Evolutionary conservation across 1,140 invertebrate species (phyloP).

Genomic region (Acromyrmex charruanus): DNA sequence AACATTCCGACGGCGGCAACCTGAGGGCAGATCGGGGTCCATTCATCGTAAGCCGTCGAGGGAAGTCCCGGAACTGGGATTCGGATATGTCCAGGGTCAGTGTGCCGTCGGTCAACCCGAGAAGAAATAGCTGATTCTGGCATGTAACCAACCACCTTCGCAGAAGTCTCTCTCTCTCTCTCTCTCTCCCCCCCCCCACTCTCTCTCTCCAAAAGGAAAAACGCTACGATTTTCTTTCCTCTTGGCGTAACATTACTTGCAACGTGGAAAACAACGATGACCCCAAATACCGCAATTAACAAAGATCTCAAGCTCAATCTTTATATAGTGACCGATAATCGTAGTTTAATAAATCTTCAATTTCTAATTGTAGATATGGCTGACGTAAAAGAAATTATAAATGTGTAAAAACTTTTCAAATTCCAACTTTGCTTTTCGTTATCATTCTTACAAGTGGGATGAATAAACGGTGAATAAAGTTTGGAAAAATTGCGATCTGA

Average conservation of each 20-base stretch:
- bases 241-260: background rate
- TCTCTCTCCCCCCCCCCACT: too few relatives aligned
- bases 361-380: background rate
- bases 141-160: slow-evolving; percentile 71
- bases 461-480: background rate
- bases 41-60: slow-evolving; percentile 44
- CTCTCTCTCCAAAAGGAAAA: background rate
- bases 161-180: slow-evolving; percentile 40
- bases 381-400: background rate
- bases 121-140: slow-evolving; percentile 73
- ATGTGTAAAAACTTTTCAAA: slow-evolving; percentile 1
- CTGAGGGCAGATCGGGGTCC: slow-evolving; percentile 35
- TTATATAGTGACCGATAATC: background rate
- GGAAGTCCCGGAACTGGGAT: slow-evolving; percentile 48
- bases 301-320: background rate
- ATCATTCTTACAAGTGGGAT: background rate
- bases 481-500: background rate
- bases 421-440: background rate
- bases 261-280: background rate
- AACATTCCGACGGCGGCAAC: slow-evolving; percentile 26
- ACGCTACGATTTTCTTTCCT: background rate
- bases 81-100: slow-evolving; percentile 61
- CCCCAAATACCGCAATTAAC: background rate
- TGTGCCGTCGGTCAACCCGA: slow-evolving; percentile 66
- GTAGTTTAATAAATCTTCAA: background rate